These are phyloP conservation scores for Cryptoblepharus egeriae DNA, from an alignment of 2,797 vertebrate species.

Conservation along the genomic window DNA sequence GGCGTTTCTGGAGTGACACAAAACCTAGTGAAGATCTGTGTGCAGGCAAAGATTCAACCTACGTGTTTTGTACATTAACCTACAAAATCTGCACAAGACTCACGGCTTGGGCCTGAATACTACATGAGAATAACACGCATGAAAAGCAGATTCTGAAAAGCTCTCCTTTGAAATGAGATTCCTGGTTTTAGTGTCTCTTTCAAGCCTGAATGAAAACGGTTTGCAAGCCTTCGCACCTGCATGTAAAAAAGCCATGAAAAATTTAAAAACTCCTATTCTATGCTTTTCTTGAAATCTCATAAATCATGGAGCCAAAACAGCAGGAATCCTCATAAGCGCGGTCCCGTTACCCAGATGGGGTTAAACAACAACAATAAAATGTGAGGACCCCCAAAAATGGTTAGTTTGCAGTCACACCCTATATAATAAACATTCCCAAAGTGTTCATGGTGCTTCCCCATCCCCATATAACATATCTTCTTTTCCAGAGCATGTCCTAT, in stretches of 20 bases:
- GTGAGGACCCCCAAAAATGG: too few species aligned
- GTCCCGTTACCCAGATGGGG: too few species aligned
- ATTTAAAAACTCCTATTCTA: not conserved
- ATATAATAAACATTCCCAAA: too few species aligned
- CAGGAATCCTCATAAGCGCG: too few species aligned
- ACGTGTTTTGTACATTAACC: too few species aligned
- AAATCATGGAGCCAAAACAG: constrained; percentile 51
- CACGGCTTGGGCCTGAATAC: not conserved
- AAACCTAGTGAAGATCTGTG: too few species aligned
- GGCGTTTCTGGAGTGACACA: too few species aligned
- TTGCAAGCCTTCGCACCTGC: not conserved
- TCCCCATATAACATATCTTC: too few species aligned
- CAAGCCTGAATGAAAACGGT: not conserved
- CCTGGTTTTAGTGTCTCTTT: rapidly evolving
- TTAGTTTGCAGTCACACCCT: too few species aligned
- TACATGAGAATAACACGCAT: not conserved
- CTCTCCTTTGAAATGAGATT: not conserved
- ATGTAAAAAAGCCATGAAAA: not conserved
- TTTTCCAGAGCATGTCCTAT: too few species aligned
- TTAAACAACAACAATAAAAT: not conserved
- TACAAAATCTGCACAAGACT: not conserved
- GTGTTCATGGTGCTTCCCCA: too few species aligned
- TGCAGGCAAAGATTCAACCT: not conserved
- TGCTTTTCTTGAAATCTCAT: not conserved
- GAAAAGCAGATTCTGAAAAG: not conserved